These are phyloP conservation scores for Epsilonema sp. DNA, from an alignment of 2,888 invertebrate species.

Conservation along the genomic window DNA sequence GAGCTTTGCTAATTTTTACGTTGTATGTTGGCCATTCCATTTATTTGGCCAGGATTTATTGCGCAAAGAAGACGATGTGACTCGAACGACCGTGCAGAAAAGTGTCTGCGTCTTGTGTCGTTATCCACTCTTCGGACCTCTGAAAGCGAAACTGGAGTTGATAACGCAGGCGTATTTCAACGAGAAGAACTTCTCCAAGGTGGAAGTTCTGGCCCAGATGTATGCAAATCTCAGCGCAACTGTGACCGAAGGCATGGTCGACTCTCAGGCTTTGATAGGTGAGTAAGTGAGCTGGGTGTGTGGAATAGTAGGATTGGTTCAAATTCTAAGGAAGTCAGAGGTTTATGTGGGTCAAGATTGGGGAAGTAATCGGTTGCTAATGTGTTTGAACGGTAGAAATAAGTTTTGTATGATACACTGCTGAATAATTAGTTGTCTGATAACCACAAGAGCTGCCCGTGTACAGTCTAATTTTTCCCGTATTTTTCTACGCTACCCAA, in stretches of 20 bases:
- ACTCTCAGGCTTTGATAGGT: slow-evolving; percentile 49
- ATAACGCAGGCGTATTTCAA: slow-evolving; percentile 94
- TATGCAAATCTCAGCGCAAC: slow-evolving; percentile 75
- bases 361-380: no score
- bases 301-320: no score
- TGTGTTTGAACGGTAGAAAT: no score
- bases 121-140: slow-evolving; percentile 70
- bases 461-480: no score
- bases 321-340: no score
- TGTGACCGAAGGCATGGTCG: slow-evolving; percentile 39
- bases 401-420: no score
- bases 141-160: slow-evolving; percentile 74
- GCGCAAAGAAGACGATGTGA: slow-evolving; percentile 79
- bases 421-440: no score
- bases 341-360: no score
- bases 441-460: no score
- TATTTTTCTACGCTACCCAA: no score
- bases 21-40: no score
- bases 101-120: slow-evolving; percentile 83
- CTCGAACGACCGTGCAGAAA: slow-evolving; percentile 89
- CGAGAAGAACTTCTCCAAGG: slow-evolving; percentile 41
- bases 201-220: slow-evolving; percentile 54
- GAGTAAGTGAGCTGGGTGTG: no score
- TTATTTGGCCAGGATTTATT: slow-evolving; percentile 52
- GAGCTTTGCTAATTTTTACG: not conserved